Percentiles rank a stretch among this genome's conserved stretches.
phyloP scores from a whole-genome alignment of 2,113 vertebrate species.

The Aix galericulata region DNA sequence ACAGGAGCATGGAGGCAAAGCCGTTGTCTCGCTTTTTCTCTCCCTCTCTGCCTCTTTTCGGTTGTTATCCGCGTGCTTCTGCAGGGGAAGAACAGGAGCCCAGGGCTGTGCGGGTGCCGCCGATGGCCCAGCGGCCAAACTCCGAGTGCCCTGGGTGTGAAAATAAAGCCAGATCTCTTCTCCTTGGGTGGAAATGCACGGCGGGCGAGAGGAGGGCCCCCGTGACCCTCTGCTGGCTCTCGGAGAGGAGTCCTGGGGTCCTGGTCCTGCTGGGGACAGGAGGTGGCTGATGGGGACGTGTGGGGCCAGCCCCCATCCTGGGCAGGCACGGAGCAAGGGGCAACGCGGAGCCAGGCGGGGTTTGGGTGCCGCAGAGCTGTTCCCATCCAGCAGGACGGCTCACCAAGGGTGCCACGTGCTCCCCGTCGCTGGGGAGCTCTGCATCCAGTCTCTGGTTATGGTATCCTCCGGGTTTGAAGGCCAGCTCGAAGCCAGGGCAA shows the following conservation, averaged over 20 bases:
- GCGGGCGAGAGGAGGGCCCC: rapidly evolving
- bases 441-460: background rate
- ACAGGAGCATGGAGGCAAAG: constrained; percentile 49
- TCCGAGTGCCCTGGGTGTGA: background rate
- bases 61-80: constrained; percentile 38
- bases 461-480: background rate
- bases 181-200: background rate
- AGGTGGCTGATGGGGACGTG: rapidly evolving
- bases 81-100: background rate
- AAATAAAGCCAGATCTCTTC: background rate
- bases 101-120: background rate
- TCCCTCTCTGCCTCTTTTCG: constrained; percentile 8
- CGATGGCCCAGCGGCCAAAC: constrained; percentile 21
- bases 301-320: background rate
- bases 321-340: background rate
- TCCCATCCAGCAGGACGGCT: background rate
- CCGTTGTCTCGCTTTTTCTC: constrained; percentile 37
- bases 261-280: background rate
- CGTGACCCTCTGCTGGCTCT: background rate
- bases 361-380: background rate
- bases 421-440: background rate
- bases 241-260: background rate
- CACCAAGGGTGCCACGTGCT: background rate
- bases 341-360: background rate
- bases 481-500: rapidly evolving